Base-by-base conservation (phyloP, 2,888 invertebrate species). In the Augochlorella aurata region DNA sequence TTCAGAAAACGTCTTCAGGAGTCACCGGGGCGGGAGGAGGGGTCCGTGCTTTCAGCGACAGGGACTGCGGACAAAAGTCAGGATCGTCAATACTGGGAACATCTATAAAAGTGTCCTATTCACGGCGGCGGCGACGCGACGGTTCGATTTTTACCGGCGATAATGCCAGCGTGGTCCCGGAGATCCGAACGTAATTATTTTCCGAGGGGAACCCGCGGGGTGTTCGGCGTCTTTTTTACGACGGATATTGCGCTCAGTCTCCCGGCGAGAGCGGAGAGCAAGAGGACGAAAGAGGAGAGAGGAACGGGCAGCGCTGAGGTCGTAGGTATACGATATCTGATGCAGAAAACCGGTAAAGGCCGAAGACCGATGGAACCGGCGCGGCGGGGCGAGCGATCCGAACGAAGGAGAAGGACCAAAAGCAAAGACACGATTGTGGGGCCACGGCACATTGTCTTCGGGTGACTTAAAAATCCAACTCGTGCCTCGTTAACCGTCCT, bases 261-360 rank as follows among this genome's bases (percentile, higher is more conserved):
- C 49, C 73, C 52, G 69, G 81, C 38, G 81, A 78, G 77, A 72
- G 84, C 66, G 75, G 12, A 2, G 16, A 24, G 24, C 16, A 16
- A 63, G 79, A 50, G 50, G 1, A 18, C 16, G 50, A 50, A 5
- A 54, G 21, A 54, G 54, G 10, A 81, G 68, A 45, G 61, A 77
- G 75, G 79, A 81, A 79, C 69, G 76, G 75, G 75, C 86, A 82
- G 83, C 83, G 85, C 81, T 79, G 90, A 87, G 90, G 91, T 92
- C 89, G 90, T 90, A 90, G 90, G 89, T 90, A 88, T 87, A 87
- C 90, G 91, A 91, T 93, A 93, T 93, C 93, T 93, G 93, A 93
- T 93, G 91, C 92, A 92, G 91, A 92, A 91, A 93, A 93, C 93
- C 91, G 92, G 93, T 92, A 93, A 93, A 92, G 92, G 91, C 91